Percentiles rank a stretch among this genome's conserved stretches.
Conservation (phyloP, 1,140 invertebrate species). For the Heliconius hewitsoni region DNA sequence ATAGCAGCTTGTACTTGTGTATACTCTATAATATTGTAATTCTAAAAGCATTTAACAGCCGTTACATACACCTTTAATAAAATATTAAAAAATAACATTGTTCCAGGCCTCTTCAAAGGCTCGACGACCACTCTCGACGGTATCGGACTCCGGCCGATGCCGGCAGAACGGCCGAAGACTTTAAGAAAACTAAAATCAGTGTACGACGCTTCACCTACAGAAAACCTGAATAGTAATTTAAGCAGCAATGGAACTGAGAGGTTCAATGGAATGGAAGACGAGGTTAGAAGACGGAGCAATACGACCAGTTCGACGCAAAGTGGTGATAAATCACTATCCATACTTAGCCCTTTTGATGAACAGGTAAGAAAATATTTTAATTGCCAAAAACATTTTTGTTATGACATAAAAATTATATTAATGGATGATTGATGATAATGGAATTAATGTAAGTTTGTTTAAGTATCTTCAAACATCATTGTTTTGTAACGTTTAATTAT, state of each 20-base stretch:
- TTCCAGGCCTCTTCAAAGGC: slow-evolving; percentile 88
- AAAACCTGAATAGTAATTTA: slow-evolving; percentile 70
- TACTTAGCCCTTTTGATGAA: slow-evolving; percentile 94
- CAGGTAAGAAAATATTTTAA: slow-evolving; percentile 65
- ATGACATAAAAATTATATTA: too few species aligned
- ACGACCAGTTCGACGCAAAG: slow-evolving; percentile 74
- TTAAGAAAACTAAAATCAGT: slow-evolving; percentile 86
- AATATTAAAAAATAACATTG: slow-evolving; percentile 39
- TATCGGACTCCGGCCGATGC: slow-evolving; percentile 81
- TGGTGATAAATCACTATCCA: slow-evolving; percentile 84
- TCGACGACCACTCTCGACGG: slow-evolving; percentile 85
- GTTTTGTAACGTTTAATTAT: too few species aligned
- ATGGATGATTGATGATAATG: too few species aligned
- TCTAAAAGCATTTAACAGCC: too few species aligned
- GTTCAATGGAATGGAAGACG: slow-evolving; percentile 66
- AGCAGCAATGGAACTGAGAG: slow-evolving; percentile 71
- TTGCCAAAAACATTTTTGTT: too few species aligned
- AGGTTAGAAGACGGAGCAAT: slow-evolving; percentile 66
- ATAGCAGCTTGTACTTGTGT: too few species aligned
- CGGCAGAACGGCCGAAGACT: slow-evolving; percentile 88
- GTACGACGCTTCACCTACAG: slow-evolving; percentile 81
- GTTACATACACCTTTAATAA: too few species aligned
- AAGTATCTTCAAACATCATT: too few species aligned
- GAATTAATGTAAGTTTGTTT: too few species aligned
- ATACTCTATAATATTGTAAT: too few species aligned